phyloP scores from a whole-genome alignment of 2,888 invertebrate genomes.

The Sphinx pinastri region DNA sequence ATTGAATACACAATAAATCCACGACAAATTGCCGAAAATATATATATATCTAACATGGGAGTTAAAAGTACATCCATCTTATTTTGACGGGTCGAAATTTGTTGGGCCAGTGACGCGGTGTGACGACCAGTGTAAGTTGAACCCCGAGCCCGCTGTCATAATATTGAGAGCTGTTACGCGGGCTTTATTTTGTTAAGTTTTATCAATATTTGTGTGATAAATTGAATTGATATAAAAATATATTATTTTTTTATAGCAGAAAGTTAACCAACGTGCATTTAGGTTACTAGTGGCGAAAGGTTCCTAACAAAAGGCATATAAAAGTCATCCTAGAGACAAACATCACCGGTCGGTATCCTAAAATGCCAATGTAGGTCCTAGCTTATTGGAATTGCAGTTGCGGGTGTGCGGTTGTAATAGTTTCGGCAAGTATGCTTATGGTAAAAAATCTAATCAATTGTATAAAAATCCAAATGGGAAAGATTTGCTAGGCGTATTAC shows the following conservation, averaged over 20 bases:
- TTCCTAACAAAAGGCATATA: too few relatives aligned
- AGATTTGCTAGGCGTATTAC: too few relatives aligned
- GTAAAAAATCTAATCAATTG: too few relatives aligned
- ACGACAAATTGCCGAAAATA: conserved; percentile 28
- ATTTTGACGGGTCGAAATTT: conserved; percentile 60
- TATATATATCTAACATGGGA: conserved; percentile 44
- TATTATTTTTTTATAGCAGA: background rate
- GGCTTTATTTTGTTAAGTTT: background rate
- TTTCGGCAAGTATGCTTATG: too few relatives aligned
- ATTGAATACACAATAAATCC: conserved; percentile 19
- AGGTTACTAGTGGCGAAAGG: too few relatives aligned
- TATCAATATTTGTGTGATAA: conserved; percentile 10
- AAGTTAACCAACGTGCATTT: background rate
- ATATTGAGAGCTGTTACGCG: background rate
- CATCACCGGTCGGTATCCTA: too few relatives aligned
- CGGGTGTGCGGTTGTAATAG: too few relatives aligned
- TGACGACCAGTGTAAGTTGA: conserved; percentile 38
- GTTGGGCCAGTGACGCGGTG: conserved; percentile 64
- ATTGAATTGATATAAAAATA: background rate
- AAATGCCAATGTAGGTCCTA: too few relatives aligned
- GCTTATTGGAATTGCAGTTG: too few relatives aligned
- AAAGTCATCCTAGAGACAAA: too few relatives aligned
- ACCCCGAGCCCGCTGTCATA: conserved; percentile 29
- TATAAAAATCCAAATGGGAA: too few relatives aligned
- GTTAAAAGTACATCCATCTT: conserved; percentile 65